phyloP scores from a whole-genome alignment of 2,888 invertebrate species.

The Mythimna loreyi region DNA sequence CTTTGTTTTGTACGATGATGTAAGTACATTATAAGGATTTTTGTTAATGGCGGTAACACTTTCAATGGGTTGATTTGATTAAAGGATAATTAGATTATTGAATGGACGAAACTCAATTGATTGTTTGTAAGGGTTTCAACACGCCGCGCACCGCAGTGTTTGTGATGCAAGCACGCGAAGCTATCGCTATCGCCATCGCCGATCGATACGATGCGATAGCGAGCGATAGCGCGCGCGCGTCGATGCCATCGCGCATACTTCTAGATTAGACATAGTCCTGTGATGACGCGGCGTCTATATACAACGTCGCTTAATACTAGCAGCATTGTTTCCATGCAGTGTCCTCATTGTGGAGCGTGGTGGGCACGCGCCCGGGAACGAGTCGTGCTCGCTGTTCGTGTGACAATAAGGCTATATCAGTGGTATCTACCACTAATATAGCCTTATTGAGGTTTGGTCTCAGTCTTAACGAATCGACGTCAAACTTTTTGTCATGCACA shows the following conservation, averaged over 20 bases:
- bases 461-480: background rate
- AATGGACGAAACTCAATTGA: slow-evolving; percentile 4
- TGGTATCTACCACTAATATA: background rate
- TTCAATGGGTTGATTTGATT: background rate
- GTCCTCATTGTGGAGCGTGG: background rate
- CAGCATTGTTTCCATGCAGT: background rate
- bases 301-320: background rate
- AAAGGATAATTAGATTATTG: background rate
- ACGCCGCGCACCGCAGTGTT: background rate
- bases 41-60: background rate
- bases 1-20: too few relatives aligned
- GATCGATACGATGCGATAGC: slow-evolving; percentile 51
- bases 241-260: slow-evolving; percentile 35
- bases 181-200: slow-evolving; percentile 22
- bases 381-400: background rate
- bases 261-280: slow-evolving; percentile 40
- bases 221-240: background rate
- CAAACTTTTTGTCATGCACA: too few relatives aligned
- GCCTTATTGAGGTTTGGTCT: background rate
- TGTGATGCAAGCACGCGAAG: slow-evolving; percentile 36
- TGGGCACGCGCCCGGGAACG: too few relatives aligned
- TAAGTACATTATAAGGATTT: too few relatives aligned
- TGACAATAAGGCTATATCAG: too few relatives aligned
- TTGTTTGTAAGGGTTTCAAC: background rate
- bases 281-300: slow-evolving; percentile 34